A percentile compares a stretch with the other conserved stretches of the same genome.
phyloP scores from a whole-genome alignment of 2,113 vertebrate genomes.

The Rafetus swinhoei region DNA sequence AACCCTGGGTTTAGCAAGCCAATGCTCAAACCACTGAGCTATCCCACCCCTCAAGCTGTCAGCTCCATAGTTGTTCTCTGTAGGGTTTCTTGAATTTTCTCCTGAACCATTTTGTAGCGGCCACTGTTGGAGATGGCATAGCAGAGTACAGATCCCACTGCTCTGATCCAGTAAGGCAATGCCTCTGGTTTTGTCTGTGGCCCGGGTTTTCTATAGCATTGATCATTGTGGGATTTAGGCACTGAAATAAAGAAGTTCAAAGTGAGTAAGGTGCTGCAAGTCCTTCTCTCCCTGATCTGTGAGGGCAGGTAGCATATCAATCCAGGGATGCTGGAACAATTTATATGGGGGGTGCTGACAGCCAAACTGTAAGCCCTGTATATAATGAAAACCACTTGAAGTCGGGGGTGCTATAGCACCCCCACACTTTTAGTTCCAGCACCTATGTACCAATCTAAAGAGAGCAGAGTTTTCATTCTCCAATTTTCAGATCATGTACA shows the following conservation, averaged over 20 bases:
- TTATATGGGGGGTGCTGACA: too few relatives aligned
- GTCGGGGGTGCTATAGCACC: too few relatives aligned
- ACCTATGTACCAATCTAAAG: neutral
- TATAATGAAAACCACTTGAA: too few relatives aligned
- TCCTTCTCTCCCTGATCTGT: neutral
- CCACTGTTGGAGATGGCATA: neutral
- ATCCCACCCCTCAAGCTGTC: too few relatives aligned
- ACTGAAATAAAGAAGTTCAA: neutral
- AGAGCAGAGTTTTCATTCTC: neutral
- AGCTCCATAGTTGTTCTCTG: neutral
- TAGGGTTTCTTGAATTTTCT: neutral
- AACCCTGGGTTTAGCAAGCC: too few relatives aligned
- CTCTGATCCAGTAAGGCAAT: neutral
- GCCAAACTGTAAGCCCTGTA: too few relatives aligned
- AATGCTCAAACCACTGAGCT: too few relatives aligned
- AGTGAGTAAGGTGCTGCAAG: neutral
- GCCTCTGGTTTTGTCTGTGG: neutral
- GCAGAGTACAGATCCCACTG: neutral
- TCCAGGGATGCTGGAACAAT: too few relatives aligned
- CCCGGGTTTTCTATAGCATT: neutral
- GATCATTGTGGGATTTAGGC: neutral
- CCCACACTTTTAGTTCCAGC: too few relatives aligned
- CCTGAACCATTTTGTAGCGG: neutral
- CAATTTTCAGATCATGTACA: neutral
- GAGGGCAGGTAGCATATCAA: neutral